Percentiles rank a stretch among this genome's conserved stretches.
Evolutionary conservation across 1,140 invertebrate genomes (phyloP).

Genomic region (Pseudomyrmex gracilis): DNA sequence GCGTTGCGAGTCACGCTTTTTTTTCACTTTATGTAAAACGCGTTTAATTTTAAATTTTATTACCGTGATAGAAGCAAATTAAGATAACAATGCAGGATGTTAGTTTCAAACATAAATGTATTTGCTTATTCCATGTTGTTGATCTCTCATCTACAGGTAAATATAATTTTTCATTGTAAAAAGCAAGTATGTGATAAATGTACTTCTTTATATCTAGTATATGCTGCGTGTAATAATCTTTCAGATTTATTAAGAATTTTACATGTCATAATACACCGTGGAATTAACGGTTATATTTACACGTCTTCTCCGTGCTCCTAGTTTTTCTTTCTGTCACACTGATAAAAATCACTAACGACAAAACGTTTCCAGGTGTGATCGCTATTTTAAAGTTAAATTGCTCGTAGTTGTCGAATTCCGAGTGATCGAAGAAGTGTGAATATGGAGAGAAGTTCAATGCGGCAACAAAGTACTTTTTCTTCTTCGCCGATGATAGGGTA

Average conservation of each 20-base stretch:
- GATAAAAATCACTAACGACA: slow-evolving; percentile 50
- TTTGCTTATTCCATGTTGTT: slow-evolving; percentile 42
- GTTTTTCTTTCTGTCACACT: slow-evolving; percentile 46
- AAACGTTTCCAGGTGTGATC: slow-evolving; percentile 43
- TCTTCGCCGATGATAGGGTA: not conserved
- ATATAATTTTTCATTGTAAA: slow-evolving; percentile 67
- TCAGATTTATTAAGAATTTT: slow-evolving; percentile 80
- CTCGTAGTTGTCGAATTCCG: slow-evolving; percentile 55
- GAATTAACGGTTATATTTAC: slow-evolving; percentile 73
- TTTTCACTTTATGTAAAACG: too few relatives aligned
- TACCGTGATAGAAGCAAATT: slow-evolving; percentile 28
- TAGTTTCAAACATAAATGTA: slow-evolving; percentile 58
- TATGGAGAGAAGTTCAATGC: slow-evolving; percentile 17
- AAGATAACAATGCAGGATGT: slow-evolving; percentile 22
- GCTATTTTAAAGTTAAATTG: slow-evolving; percentile 42
- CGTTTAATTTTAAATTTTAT: too few relatives aligned
- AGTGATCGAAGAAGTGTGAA: slow-evolving; percentile 20
- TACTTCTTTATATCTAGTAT: slow-evolving; percentile 59
- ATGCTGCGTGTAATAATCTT: slow-evolving; percentile 67
- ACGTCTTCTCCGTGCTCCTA: slow-evolving; percentile 56
- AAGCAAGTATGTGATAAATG: slow-evolving; percentile 63
- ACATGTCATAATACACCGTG: slow-evolving; percentile 70
- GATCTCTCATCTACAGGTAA: slow-evolving; percentile 51
- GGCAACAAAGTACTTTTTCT: slow-evolving; percentile 17
- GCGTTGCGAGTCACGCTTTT: too few relatives aligned